Conservation (phyloP, 2,797 vertebrate species). For the Lacerta bilineata region DNA sequence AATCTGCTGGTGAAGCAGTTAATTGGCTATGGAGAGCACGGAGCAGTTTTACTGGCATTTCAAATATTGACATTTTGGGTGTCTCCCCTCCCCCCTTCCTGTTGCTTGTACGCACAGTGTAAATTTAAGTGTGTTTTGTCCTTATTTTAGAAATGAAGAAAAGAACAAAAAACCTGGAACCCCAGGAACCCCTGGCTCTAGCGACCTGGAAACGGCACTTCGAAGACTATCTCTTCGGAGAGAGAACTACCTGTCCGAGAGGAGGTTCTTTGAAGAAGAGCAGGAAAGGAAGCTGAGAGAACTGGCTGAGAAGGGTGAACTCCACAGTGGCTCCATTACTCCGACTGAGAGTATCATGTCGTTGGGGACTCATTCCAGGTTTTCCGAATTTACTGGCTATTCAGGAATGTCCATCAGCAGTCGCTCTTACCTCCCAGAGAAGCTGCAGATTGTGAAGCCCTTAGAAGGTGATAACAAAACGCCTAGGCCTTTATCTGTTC, state of each 20-base stretch:
- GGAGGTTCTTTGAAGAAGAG: constrained; percentile 96
- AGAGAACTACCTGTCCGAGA: constrained; percentile 95
- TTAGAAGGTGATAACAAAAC: constrained; percentile 95
- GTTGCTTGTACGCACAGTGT: background rate
- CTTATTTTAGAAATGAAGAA: constrained; percentile 84
- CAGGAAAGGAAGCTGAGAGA: constrained; percentile 92
- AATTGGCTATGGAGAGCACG: background rate
- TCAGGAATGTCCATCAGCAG: constrained; percentile 92
- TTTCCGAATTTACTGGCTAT: constrained; percentile 86
- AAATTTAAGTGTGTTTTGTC: background rate
- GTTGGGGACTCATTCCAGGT: constrained; percentile 88
- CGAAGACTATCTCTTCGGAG: constrained; percentile 92
- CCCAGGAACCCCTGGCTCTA: constrained; percentile 94
- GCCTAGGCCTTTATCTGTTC: constrained; percentile 83
- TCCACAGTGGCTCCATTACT: constrained; percentile 85
- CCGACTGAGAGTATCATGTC: constrained; percentile 96
- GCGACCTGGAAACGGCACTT: constrained; percentile 93
- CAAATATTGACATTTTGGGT: background rate
- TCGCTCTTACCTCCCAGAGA: constrained; percentile 98
- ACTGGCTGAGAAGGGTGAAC: constrained; percentile 88
- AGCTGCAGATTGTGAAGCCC: constrained; percentile 99
- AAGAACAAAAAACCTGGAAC: constrained; percentile 91
- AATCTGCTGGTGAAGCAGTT: background rate
- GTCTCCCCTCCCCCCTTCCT: background rate
- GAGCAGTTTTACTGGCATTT: background rate